A percentile compares a stretch with the other conserved stretches of the same genome.
These are phyloP conservation scores for Lycorma delicatula DNA, from an alignment of 1,140 invertebrate species.

Conservation along the genomic window DNA sequence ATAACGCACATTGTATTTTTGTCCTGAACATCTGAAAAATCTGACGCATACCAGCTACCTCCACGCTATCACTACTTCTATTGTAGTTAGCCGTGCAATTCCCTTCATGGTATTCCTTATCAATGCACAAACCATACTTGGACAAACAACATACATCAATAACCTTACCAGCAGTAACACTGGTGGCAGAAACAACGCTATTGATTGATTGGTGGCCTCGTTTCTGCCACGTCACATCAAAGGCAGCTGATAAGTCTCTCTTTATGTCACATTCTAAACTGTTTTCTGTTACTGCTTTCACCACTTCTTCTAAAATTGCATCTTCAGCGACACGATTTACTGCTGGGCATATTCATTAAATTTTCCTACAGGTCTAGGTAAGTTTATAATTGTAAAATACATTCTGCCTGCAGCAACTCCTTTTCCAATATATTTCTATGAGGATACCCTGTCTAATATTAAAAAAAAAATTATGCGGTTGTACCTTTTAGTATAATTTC, in stretches of 20 bases:
- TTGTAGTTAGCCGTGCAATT: conserved; percentile 21
- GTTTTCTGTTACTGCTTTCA: background rate
- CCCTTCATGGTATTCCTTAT: background rate
- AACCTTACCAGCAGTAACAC: conserved; percentile 13
- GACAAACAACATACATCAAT: conserved; percentile 14
- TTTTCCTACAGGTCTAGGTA: background rate
- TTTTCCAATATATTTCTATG: too few species aligned
- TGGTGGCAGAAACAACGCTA: conserved; percentile 14
- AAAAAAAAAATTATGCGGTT: too few species aligned
- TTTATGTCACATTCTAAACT: background rate
- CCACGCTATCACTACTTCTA: conserved; percentile 24
- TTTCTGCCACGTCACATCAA: conserved; percentile 21
- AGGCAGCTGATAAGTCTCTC: conserved; percentile 6
- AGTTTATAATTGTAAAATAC: too few species aligned
- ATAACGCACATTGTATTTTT: conserved; percentile 18
- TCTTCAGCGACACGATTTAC: background rate
- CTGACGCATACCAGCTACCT: conserved; percentile 19
- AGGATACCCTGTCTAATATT: too few species aligned
- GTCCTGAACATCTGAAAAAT: conserved; percentile 20
- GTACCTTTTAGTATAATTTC: too few species aligned
- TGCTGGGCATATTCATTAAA: background rate
- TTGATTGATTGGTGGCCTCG: conserved; percentile 12
- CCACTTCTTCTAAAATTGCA: background rate
- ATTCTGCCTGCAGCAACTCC: too few species aligned
- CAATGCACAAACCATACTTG: conserved; percentile 14